Base-by-base conservation (phyloP, 2,797 vertebrate genomes). In the Jordanella pulchra region DNA sequence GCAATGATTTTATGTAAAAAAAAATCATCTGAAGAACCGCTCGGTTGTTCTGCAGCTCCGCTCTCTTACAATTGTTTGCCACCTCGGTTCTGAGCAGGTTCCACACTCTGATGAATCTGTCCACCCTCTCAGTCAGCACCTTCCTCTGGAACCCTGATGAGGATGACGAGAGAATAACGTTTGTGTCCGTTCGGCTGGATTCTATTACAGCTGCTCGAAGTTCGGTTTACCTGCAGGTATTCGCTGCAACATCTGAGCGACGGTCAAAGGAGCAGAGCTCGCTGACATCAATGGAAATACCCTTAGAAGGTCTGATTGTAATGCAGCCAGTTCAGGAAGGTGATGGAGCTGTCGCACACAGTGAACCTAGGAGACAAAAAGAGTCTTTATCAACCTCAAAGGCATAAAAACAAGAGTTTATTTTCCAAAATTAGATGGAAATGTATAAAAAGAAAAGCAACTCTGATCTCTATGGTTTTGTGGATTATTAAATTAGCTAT, bases 61-160 rank as follows among this genome's bases (percentile, higher is more conserved):
- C 50, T 58, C 50, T 58, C 92, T 93, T 79, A 95, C 94, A 65
- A 42, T 83, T 89, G 72, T 91, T 92, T 28, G 86, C 84, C 76
- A 94, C 54, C 47, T 94, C 93, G 30, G 84, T 77, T 87, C 92
- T 70, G 25, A 95, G 91, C 68, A 73, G 1, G 82, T 94, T 95
- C 94, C 94, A 95, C 65, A 89, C 91, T 3, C 13, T 61, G n/a
- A 94, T 76, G 81, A 94, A 95, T 25, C 56, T 81, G 28, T 76
- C 48, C 53, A 94, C 82, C 58, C 92, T 81, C 50, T 86, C 80
- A 0, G 21, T 28, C 65, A 95, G 85, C 48, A 55, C 53, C 63
- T 91, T 92, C 86, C 53, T 92, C 80, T 92, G 93, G 69, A 79
- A 73, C 3, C 91, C 94, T 94, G 39, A 71, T 0, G 60, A 64